These are phyloP conservation scores for Toxostoma redivivum DNA, from an alignment of 2,113 vertebrate species.

Conservation along the genomic window DNA sequence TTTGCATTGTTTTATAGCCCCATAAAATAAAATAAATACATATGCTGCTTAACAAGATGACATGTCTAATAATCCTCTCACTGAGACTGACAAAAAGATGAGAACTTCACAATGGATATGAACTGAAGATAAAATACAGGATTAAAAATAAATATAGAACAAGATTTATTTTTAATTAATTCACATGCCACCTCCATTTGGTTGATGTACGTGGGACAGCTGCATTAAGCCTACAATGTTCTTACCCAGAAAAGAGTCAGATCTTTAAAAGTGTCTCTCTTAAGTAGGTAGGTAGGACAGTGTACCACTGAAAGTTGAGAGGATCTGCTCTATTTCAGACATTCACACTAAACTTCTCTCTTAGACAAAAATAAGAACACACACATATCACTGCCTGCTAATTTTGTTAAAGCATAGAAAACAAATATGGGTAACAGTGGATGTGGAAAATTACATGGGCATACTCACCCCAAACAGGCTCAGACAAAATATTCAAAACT, in stretches of 20 bases:
- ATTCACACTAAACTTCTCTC: neutral
- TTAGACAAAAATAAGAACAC: neutral
- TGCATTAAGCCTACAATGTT: neutral
- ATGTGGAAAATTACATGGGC: neutral
- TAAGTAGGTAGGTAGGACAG: conserved; percentile 33
- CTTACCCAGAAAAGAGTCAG: neutral
- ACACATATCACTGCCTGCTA: neutral
- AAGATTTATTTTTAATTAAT: conserved; percentile 25
- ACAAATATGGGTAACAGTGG: neutral
- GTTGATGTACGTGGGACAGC: neutral
- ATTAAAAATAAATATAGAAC: conserved; percentile 16
- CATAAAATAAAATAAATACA: neutral
- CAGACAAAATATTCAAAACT: neutral
- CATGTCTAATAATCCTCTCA: neutral
- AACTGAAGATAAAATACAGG: neutral
- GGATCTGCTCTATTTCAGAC: neutral
- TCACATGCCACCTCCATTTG: neutral
- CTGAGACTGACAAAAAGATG: neutral
- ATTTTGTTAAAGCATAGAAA: neutral
- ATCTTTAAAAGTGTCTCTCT: neutral
- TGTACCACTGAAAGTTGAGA: neutral
- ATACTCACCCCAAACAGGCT: neutral
- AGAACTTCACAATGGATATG: neutral
- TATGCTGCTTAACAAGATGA: neutral
- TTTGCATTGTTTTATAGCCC: neutral